Base-by-base conservation (phyloP, 64 coral and sea anemone genomes). In the Pocillopora damicornis region DNA sequence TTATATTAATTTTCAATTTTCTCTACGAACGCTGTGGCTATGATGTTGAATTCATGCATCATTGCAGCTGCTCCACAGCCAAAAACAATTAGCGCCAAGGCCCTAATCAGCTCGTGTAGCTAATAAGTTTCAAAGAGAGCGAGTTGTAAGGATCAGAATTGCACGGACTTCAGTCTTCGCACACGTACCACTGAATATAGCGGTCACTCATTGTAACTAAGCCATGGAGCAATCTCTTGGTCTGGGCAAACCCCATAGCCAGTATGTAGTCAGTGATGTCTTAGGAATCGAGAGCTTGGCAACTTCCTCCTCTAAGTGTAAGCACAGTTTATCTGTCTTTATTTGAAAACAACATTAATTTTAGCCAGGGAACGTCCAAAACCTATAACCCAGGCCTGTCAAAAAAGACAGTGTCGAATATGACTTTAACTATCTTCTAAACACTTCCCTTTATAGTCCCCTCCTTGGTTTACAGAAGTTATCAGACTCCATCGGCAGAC, bases 1-100 rank as follows among this genome's bases (percentile, higher is more conserved):
- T 74, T 91, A 93, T 95, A 88, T 89, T 95, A 87, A 88, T 92
- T 95, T 95, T 92, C 90, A 92, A 92, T 92, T 95, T 89, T 75
- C 79, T 79, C 42, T 7, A 7, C 76, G 38, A 67, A 81, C 76
- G 75, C 74, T 92, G 80, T 63, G 74, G 60, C 82, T 97, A 88
- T 78, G 88, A 84, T 81, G 86, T 76, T 89, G 82, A 89, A 89
- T 83, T 88, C 67, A 51, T 51, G 42, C 42, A 51, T 23, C 18
- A 15, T 35, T 88, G 81, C 94, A 97, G 91, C 94, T 97, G 94
- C 91, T 63, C 60, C 30, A 64, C 61, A 34, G 20, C 56, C 81
- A 79, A 72, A 95, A 93, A 87, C 90, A 92, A 97, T 88, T 88
- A 90, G 79, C 79, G 83, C 86, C 80, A 85, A 73, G 90, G 83